Percentiles rank a stretch among this genome's conserved stretches.
phyloP scores from a whole-genome alignment of 2,888 invertebrate species.

The Plebejus melissa region DNA sequence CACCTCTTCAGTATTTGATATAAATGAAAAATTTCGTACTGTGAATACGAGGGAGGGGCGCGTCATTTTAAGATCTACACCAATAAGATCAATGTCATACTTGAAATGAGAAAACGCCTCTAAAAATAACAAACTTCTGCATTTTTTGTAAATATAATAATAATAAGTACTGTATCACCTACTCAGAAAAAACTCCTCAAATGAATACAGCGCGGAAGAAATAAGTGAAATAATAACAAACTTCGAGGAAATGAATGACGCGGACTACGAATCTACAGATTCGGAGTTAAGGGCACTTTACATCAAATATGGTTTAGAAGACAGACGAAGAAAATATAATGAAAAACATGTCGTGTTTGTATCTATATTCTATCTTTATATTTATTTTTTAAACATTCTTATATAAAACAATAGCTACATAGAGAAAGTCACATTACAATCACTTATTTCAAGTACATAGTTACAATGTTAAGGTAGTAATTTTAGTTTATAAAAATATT shows the following conservation, averaged over 20 bases:
- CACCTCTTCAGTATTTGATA: no score
- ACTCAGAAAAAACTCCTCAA: constrained; percentile 38
- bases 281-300: constrained; percentile 60
- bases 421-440: no score
- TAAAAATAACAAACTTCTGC: no score
- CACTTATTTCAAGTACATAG: no score
- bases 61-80: no score
- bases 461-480: no score
- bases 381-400: background rate
- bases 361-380: background rate
- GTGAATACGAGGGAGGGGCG: no score
- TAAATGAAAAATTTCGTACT: no score
- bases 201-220: constrained; percentile 56
- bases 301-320: constrained; percentile 55
- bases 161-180: background rate
- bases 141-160: background rate
- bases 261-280: constrained; percentile 54
- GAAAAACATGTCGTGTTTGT: constrained; percentile 38
- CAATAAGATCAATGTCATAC: no score
- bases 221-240: constrained; percentile 51
- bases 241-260: constrained; percentile 60
- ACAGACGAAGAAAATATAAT: constrained; percentile 50
- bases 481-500: no score
- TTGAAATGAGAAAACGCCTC: no score
- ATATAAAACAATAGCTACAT: no score